A percentile compares a stretch with the other conserved stretches of the same genome.
Conservation (phyloP, 2,888 invertebrate genomes). For the Halictus ligatus region DNA sequence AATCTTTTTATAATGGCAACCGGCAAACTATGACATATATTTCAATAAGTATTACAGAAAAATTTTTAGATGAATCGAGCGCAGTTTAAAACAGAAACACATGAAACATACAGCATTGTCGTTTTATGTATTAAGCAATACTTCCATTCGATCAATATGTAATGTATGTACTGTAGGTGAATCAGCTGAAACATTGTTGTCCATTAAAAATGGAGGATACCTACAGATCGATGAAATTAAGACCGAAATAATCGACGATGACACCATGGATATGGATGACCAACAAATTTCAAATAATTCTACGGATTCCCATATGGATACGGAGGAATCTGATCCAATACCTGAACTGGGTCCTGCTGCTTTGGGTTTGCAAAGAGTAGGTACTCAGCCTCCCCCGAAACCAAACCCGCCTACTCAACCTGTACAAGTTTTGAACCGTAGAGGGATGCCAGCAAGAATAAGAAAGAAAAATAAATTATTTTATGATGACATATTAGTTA, state of each 20-base stretch:
- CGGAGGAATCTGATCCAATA: conserved; percentile 88
- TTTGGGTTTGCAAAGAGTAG: conserved; percentile 92
- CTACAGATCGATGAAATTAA: conserved; percentile 77
- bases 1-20: background rate
- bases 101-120: background rate
- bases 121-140: background rate
- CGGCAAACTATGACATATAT: background rate
- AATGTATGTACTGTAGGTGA: conserved; percentile 83
- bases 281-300: conserved; percentile 79
- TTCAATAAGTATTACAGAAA: conserved; percentile 4
- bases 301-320: conserved; percentile 84
- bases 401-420: conserved; percentile 89
- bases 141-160: background rate
- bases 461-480: conserved; percentile 95
- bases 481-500: conserved; percentile 95
- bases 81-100: background rate
- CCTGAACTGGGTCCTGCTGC: conserved; percentile 92
- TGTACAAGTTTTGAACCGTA: conserved; percentile 92
- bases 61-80: background rate
- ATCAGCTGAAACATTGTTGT: conserved; percentile 85
- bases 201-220: conserved; percentile 86
- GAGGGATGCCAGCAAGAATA: conserved; percentile 96
- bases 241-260: conserved; percentile 80
- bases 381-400: conserved; percentile 90
- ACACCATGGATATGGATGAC: conserved; percentile 87